Evolutionary conservation across 2,113 vertebrate species (phyloP).

Genomic region (Cephalophus harveyi): DNA sequence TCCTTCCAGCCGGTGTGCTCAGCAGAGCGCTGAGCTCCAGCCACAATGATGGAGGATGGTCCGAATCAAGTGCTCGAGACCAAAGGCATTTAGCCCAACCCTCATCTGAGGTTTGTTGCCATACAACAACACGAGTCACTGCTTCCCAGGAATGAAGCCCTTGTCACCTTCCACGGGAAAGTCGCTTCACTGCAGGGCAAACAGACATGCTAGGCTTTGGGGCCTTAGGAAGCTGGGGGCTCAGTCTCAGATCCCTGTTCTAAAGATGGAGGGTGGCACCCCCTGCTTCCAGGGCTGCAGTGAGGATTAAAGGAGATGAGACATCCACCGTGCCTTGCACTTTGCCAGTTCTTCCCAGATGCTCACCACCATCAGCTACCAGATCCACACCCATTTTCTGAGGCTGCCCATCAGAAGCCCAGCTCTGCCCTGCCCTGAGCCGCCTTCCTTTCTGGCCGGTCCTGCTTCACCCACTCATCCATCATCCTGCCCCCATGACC

Average conservation of each 20-base stretch:
- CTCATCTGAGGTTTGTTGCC: neutral
- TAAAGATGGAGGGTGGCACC: fast-evolving
- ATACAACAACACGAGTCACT: too few relatives aligned
- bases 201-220: neutral
- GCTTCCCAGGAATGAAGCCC: fast-evolving
- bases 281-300: neutral
- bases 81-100: neutral
- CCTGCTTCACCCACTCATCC: neutral
- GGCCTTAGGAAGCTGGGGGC: neutral
- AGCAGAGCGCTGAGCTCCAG: neutral
- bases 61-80: neutral
- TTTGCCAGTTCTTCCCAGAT: neutral
- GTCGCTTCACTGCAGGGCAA: fast-evolving
- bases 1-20: fast-evolving
- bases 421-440: too few relatives aligned
- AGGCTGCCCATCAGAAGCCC: neutral
- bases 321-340: fast-evolving
- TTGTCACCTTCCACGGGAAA: neutral
- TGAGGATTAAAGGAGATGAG: neutral
- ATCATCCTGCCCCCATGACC: neutral
- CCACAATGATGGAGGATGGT: neutral
- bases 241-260: neutral
- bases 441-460: too few relatives aligned
- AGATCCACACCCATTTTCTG: fast-evolving
- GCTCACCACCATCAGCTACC: fast-evolving